Base-by-base conservation (phyloP, 2,888 invertebrate species). In the Hypomecis atomaria region DNA sequence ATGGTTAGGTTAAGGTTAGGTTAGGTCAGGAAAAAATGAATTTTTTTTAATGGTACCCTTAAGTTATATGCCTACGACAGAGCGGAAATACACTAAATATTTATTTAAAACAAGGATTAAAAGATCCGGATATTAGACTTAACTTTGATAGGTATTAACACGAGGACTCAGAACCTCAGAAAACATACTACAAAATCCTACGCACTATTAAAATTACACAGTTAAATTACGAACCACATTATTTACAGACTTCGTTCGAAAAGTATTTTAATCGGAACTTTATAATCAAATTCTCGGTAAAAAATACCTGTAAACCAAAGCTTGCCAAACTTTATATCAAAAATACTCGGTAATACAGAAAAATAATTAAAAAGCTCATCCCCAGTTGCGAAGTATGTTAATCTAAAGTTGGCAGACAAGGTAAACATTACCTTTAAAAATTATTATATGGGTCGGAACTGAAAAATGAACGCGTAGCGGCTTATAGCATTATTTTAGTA, bases 321-420 rank as follows among this genome's bases (percentile, higher is more conserved):
- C 56, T 36, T 38, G 13, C 7, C 55, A 8, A 59, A 59, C 54
- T 55, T 60, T 57, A 2, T 9, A 13, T 23, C 64, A 40, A 57
- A 59, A 65, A 65, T 57, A 56, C 54, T 11, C 53, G 34, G 57
- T 55, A 43, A 58, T 48, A 45, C 49, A 61, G 59, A 61, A 65
- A 66, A 66, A 62, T 66, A 66, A 66, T 66, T 66, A 66, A 62
- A 66, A 65, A 9, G 43, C 55, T 60, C 56, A 60, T 65, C 58
- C 60, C 58, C 34, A 58, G 61, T 55, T 62, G 7, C n/a, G 52
- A 59, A 50, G 55, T 64, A 50, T 59, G 45, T 40, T 38, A 55
- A 59, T 64, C 54, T 60, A 57, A 60, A 48, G 56, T 60, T 57
- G 42, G 6, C 52, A 36, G 44, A 11, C 4, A 56, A 52, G 56